Evolutionary conservation across 2,888 invertebrate genomes (phyloP).

Genomic region (Aplocera efformata): DNA sequence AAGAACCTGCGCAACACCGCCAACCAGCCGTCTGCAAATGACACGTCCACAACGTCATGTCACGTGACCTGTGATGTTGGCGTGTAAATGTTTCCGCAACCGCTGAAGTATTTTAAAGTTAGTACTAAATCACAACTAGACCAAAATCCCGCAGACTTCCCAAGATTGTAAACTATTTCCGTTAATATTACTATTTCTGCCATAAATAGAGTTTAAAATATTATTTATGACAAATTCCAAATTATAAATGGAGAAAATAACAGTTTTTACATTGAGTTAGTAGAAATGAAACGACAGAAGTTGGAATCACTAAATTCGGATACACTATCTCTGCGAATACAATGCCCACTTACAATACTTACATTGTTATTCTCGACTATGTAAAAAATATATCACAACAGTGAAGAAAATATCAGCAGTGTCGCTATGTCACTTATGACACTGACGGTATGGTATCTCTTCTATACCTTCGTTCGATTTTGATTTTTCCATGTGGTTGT

Average conservation of each 20-base stretch:
- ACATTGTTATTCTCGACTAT: no score
- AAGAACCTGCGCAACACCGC: conserved; percentile 79
- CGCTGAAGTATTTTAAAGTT: not conserved
- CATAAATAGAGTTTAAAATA: no score
- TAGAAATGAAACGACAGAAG: not conserved
- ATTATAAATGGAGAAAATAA: no score
- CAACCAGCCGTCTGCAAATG: conserved; percentile 77
- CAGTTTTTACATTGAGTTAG: not conserved
- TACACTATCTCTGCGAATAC: not conserved
- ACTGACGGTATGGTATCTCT: conserved; percentile 8
- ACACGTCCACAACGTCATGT: conserved; percentile 82
- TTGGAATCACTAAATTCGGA: conserved; percentile 12
- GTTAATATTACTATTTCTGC: no score
- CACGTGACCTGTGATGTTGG: conserved; percentile 88
- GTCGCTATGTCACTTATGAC: no score
- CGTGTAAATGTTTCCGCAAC: conserved; percentile 61
- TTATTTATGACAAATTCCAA: no score
- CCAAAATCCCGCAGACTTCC: no score
- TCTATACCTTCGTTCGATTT: no score
- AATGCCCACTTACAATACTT: no score
- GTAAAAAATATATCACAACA: no score
- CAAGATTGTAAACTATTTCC: no score
- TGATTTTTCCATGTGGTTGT: conserved; percentile 50
- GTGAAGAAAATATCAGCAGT: no score
- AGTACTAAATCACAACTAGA: conserved; percentile 8